Evolutionary conservation across 2,113 vertebrate genomes (phyloP).

Genomic region (Percina caprodes): DNA sequence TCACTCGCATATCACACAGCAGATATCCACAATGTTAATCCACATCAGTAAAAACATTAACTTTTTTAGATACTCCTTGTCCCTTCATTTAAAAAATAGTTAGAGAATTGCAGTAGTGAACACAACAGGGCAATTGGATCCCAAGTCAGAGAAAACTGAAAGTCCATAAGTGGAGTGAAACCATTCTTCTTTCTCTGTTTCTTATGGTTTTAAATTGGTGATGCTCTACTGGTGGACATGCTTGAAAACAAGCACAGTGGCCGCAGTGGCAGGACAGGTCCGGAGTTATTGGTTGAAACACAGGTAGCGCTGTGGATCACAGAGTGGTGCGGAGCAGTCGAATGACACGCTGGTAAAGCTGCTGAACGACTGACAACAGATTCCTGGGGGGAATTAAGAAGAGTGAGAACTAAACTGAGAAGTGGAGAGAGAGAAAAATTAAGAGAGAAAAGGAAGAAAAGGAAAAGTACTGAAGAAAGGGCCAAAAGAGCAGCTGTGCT

Average conservation of each 20-base stretch:
- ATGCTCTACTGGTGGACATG: constrained; percentile 10
- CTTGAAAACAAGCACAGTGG: neutral
- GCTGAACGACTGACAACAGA: constrained; percentile 73
- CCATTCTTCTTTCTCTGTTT: neutral
- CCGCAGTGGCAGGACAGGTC: neutral
- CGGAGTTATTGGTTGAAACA: neutral
- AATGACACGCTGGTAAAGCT: constrained; percentile 77
- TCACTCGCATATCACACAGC: constrained; percentile 30
- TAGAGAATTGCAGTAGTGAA: constrained; percentile 1
- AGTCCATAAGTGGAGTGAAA: constrained; percentile 4
- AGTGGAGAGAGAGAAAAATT: neutral
- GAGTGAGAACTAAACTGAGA: neutral
- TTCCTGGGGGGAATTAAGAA: constrained; percentile 65
- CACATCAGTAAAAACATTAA: constrained; percentile 40
- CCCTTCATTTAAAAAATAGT: neutral
- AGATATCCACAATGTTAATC: constrained; percentile 19
- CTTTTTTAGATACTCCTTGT: neutral
- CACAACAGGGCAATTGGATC: neutral
- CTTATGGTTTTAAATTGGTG: neutral
- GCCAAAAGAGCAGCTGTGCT: neutral
- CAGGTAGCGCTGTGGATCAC: constrained; percentile 46
- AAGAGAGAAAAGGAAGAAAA: neutral
- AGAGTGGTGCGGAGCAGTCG: constrained; percentile 73
- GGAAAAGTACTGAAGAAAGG: neutral
- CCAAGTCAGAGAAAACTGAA: constrained; percentile 11